Evolutionary conservation across 1,140 invertebrate species (phyloP).

Genomic region (Drosophila repleta): DNA sequence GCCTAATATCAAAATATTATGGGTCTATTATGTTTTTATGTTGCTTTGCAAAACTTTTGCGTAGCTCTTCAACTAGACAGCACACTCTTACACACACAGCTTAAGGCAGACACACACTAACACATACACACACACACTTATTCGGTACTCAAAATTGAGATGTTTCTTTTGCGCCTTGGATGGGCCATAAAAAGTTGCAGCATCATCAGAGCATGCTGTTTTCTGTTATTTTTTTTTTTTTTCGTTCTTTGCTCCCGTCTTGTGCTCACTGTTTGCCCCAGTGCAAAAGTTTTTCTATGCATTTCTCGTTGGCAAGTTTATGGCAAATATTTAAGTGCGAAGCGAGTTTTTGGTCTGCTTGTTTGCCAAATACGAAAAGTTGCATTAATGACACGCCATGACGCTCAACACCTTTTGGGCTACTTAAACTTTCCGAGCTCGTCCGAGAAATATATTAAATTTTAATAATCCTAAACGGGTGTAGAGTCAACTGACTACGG

Average conservation of each 20-base stretch:
- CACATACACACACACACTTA: conserved; percentile 3
- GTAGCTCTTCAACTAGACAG: conserved; percentile 11
- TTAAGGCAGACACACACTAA: not conserved
- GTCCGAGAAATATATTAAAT: conserved; percentile 41
- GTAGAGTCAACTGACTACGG: conserved; percentile 5
- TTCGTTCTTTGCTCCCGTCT: not conserved
- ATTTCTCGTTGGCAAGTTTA: conserved; percentile 43
- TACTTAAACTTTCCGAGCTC: conserved; percentile 32
- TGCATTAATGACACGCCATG: conserved; percentile 44
- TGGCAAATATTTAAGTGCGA: conserved; percentile 71
- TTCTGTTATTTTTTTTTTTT: not conserved
- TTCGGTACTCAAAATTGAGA: conserved; percentile 55
- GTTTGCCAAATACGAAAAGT: conserved; percentile 45
- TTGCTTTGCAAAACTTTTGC: conserved; percentile 25
- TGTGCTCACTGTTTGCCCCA: conserved; percentile 26
- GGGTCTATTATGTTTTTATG: conserved; percentile 31
- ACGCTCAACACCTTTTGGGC: conserved; percentile 43
- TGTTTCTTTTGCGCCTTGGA: conserved; percentile 57
- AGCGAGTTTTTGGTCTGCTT: conserved; percentile 34
- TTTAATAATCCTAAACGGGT: conserved; percentile 46
- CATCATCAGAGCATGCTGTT: conserved; percentile 62
- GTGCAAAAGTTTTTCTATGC: conserved; percentile 64
- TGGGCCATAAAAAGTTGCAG: conserved; percentile 69
- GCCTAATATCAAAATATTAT: conserved; percentile 30
- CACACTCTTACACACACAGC: not conserved